Base-by-base conservation (phyloP, 2,113 vertebrate species). In the Symphodus melops region DNA sequence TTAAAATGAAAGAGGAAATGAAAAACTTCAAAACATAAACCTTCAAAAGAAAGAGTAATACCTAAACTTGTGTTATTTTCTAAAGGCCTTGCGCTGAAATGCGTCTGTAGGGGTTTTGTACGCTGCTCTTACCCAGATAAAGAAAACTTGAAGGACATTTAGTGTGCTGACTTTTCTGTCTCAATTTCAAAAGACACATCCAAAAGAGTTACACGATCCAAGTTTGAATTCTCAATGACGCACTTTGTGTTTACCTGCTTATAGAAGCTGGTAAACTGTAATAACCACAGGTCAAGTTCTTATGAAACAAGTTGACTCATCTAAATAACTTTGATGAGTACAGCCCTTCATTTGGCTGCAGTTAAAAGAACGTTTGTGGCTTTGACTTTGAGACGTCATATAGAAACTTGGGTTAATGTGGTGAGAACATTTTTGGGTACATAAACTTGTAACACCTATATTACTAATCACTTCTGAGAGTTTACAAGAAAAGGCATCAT, bases 1-100 rank as follows among this genome's bases (percentile, higher is more conserved):
- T 33, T 33, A 33, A 33, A 93, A 36, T 85, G 94, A 28, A 84
- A 93, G 65, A 55, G 58, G 16, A 76, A 48, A 25, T 48, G 25
- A 46, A 4, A 36, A n/a, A 16, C 14, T 19, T 48, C 16, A 8
- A 51, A 51, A 49, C 17, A n/a, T 19, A 49, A 9, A 51, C 19
- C 8, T 7, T 10, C 9, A 51, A 14, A 44, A 44, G 42, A 51
- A 51, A 51, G 19, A n/a, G 11, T 4, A 33, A 33, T 33, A 12
- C 11, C 10, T 41, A 41, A 41, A 41, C 11, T 10, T 12, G 11
- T 12, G 41, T 42, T 42, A 42, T 25, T 25, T 25, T 25, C 25
- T 25, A 4, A 25, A 25, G 25, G 25, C 25, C 25, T 25, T 2
- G 25, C 4, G 25, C 25, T 25, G 25, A 25, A 25, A 25, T 4